Percentiles rank a stretch among this genome's conserved stretches.
phyloP scores from a whole-genome alignment of 2,113 vertebrate genomes.

The Turnix velox region DNA sequence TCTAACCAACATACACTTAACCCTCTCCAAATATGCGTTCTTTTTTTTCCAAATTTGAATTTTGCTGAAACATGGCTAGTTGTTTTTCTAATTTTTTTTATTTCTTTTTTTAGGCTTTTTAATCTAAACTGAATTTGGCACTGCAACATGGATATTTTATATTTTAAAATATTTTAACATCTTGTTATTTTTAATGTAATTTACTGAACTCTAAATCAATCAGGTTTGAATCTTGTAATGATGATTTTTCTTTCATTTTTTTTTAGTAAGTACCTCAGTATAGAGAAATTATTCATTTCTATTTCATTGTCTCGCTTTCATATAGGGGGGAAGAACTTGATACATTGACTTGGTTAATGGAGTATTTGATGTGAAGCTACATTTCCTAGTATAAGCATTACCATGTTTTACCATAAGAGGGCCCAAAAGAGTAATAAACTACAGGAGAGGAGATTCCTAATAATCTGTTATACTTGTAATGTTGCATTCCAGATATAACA shows the following conservation, averaged over 20 bases:
- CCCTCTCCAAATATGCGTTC: background rate
- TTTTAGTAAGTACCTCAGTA: background rate
- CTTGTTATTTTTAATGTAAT: background rate
- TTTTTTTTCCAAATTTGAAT: background rate
- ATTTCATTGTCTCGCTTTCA: background rate
- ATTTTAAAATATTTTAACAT: background rate
- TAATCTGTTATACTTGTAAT: background rate
- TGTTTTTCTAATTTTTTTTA: background rate
- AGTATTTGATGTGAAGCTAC: background rate
- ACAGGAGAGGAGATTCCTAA: background rate
- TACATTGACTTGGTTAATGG: background rate
- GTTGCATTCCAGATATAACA: background rate
- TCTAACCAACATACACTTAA: background rate
- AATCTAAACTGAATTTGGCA: background rate
- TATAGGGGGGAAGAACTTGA: rapidly evolving
- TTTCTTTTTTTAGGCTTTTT: background rate
- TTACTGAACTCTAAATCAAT: background rate
- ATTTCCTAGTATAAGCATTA: background rate
- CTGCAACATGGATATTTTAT: background rate
- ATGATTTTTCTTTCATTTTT: background rate
- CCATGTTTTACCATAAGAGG: slow-evolving; percentile 12
- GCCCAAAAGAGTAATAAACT: background rate
- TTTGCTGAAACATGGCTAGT: background rate
- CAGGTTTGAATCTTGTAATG: background rate
- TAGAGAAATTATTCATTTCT: rapidly evolving